Base-by-base conservation (phyloP, 2,797 vertebrate species). In the Varecia variegata region DNA sequence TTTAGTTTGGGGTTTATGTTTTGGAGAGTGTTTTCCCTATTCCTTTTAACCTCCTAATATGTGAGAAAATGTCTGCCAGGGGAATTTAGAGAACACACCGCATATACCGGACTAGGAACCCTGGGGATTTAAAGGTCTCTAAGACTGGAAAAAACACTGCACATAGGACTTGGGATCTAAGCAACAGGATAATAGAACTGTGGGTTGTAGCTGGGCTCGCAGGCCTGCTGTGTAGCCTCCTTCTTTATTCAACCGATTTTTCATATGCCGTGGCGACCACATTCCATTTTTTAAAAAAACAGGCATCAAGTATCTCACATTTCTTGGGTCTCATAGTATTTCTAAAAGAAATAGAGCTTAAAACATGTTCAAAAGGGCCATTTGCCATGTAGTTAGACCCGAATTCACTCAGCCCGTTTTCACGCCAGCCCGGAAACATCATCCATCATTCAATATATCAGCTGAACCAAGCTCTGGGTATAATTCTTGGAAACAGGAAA, bases 1-100 rank as follows among this genome's bases (percentile, higher is more conserved):
- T 96, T 81, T 80, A 94, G 89, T 95, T 90, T 74, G 56, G 85
- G 92, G 92, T 79, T 97, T 96, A 79, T 95, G 73, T 96, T 97
- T 94, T 86, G 30, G 35, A 92, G 38, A 88, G 80, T 38, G 62
- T 43, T n/a, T 18, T 32, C 0, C 23, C 52, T 50, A n/a, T 87
- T 94, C 9, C 77, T 92, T 97, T 95, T 92, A 96, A 96, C 52
- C 60, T 87, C 83, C 58, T 95, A 93, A 74, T 92, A 56, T 94
- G 94, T 91, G 91, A 93, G 71, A 47, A 96, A 97, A 88, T 84
- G 90, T 88, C 86, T 79, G 60, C 89, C n/a, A 11, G 79, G 92
- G 47, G 88, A 94, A 95, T 87, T n/a, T 76, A 77, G 88, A 50
- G 77, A 97, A 96, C 77, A 90, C 68, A 88, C 18, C 93, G 84